phyloP scores from a whole-genome alignment of 2,113 vertebrate genomes.

The Climacteris rufus region DNA sequence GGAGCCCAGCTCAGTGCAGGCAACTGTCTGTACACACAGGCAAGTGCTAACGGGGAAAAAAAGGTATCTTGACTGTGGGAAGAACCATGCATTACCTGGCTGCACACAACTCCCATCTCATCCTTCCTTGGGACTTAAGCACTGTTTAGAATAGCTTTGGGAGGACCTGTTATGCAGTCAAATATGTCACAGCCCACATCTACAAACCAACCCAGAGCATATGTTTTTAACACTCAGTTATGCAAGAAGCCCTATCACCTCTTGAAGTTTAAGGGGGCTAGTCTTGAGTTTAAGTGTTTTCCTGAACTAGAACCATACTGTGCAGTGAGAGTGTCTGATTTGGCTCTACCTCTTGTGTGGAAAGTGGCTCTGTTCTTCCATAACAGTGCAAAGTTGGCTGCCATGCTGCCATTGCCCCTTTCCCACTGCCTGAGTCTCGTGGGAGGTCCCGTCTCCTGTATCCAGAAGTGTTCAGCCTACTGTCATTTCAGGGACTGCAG shows the following conservation, averaged over 20 bases:
- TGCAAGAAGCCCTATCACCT: not conserved
- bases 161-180: not conserved
- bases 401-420: not conserved
- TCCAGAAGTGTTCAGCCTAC: not conserved
- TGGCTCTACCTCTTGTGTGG: not conserved
- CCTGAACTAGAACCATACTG: not conserved
- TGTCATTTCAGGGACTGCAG: fast-evolving
- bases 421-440: fast-evolving
- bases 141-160: not conserved
- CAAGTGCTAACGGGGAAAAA: fast-evolving
- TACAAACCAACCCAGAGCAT: not conserved
- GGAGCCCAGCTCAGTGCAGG: not conserved
- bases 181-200: not conserved
- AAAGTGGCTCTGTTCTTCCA: not conserved
- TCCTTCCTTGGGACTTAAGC: not conserved
- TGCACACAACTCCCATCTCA: not conserved
- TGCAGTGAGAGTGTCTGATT: not conserved
- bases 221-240: not conserved
- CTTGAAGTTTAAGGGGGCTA: not conserved
- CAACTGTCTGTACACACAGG: not conserved
- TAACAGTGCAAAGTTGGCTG: not conserved
- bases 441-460: not conserved
- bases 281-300: not conserved
- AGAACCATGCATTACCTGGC: not conserved
- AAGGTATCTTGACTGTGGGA: not conserved